phyloP scores from a whole-genome alignment of 2,113 vertebrate species.

The Pseudolaguvia tuberculata region DNA sequence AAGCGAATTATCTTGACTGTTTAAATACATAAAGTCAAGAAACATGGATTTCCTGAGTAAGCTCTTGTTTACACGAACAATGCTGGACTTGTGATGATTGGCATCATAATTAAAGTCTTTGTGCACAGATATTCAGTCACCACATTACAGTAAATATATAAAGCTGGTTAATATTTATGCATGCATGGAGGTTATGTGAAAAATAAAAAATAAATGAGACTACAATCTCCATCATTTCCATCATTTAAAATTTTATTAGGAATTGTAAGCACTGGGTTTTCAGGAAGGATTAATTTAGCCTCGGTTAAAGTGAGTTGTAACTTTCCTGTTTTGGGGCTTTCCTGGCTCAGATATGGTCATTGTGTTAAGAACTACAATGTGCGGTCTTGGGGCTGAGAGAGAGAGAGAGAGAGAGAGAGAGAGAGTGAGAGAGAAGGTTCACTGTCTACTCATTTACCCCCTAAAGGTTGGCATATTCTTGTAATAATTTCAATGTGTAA shows the following conservation, averaged over 20 bases:
- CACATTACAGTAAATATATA: too few species aligned
- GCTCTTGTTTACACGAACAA: conserved; percentile 13
- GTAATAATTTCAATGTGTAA: neutral
- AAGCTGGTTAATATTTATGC: too few species aligned
- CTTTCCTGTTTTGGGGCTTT: conserved; percentile 12
- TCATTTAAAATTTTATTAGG: neutral
- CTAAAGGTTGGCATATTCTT: neutral
- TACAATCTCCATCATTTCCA: too few species aligned
- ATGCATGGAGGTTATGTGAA: neutral
- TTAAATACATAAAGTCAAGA: too few species aligned
- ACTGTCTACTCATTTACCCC: too few species aligned
- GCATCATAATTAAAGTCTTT: neutral
- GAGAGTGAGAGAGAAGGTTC: too few species aligned
- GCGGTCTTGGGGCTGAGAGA: neutral
- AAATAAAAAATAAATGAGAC: too few species aligned
- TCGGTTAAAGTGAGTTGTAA: neutral
- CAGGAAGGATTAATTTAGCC: conserved; percentile 40
- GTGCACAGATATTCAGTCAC: neutral
- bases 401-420: too few species aligned
- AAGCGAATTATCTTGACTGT: too few species aligned
- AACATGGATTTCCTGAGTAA: conserved; percentile 38
- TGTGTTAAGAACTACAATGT: conserved; percentile 18
- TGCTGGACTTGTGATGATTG: conserved; percentile 9
- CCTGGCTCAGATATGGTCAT: conserved; percentile 26
- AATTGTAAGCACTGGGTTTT: conserved; percentile 44